Evolutionary conservation across 2,888 invertebrate species (phyloP).

Genomic region (Sinelater perroti): DNA sequence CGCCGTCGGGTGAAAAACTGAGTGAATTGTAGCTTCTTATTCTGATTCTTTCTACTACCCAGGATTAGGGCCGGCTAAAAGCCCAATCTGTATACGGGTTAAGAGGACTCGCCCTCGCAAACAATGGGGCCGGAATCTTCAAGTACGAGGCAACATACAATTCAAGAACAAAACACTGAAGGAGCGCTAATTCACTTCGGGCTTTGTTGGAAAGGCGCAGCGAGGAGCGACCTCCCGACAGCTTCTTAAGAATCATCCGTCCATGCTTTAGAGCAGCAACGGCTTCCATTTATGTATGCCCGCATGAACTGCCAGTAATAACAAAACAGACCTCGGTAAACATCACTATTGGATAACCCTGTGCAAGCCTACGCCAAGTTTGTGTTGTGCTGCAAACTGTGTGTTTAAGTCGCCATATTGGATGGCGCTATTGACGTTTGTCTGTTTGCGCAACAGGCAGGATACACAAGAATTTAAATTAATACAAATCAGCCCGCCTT

Average conservation of each 20-base stretch:
- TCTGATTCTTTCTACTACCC: constrained; percentile 26
- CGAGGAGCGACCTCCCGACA: too few species aligned
- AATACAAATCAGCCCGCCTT: not conserved
- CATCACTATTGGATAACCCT: constrained; percentile 4
- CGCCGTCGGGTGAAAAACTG: constrained; percentile 32
- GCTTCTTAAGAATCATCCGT: not conserved
- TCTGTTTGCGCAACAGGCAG: not conserved
- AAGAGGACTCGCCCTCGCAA: constrained; percentile 24
- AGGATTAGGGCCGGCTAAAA: constrained; percentile 24
- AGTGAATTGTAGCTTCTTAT: constrained; percentile 29
- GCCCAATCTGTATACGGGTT: constrained; percentile 26
- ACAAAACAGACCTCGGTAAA: too few species aligned
- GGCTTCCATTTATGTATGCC: too few species aligned
- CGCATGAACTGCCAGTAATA: too few species aligned
- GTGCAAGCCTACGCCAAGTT: not conserved
- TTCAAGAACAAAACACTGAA: constrained; percentile 14
- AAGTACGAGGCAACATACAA: constrained; percentile 12
- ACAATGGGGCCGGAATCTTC: constrained; percentile 17
- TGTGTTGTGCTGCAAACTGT: constrained; percentile 8
- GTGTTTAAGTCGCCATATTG: constrained; percentile 3
- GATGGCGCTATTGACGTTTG: constrained; percentile 9
- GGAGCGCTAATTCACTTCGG: constrained; percentile 6
- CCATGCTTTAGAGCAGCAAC: too few species aligned
- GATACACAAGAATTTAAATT: constrained; percentile 1
- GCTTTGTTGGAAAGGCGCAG: too few species aligned